These are phyloP conservation scores for Watsonalla cultraria DNA, from an alignment of 2,888 invertebrate species.

Conservation along the genomic window DNA sequence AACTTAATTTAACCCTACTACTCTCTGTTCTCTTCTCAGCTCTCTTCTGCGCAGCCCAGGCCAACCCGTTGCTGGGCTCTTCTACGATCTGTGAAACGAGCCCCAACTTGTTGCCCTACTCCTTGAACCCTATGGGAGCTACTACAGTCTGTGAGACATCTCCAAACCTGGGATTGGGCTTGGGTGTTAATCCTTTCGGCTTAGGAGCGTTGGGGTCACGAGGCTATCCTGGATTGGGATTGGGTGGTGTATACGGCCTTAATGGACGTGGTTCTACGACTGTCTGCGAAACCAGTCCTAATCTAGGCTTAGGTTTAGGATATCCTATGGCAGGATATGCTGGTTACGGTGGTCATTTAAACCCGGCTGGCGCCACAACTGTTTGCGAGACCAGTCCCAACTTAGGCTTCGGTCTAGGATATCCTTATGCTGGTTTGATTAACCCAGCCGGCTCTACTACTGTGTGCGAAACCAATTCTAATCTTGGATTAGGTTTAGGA, in stretches of 20 bases:
- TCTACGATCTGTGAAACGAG: slow-evolving; percentile 36
- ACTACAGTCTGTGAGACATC: slow-evolving; percentile 8
- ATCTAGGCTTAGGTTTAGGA: slow-evolving; percentile 5
- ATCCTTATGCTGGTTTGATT: background rate
- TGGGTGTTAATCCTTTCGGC: background rate
- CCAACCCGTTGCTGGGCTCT: slow-evolving; percentile 39
- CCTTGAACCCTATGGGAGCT: background rate
- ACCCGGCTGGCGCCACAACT: slow-evolving; percentile 3
- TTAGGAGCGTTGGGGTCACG: background rate
- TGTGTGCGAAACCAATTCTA: slow-evolving; percentile 19
- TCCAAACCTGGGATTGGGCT: background rate
- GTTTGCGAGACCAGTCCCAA: slow-evolving; percentile 13
- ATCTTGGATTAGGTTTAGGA: slow-evolving; percentile 8
- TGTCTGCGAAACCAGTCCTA: slow-evolving; percentile 17
- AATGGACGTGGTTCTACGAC: slow-evolving; percentile 7
- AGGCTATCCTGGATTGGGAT: background rate
- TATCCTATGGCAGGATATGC: background rate
- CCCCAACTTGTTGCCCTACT: slow-evolving; percentile 17
- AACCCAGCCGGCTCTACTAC: slow-evolving; percentile 9
- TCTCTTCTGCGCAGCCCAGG: slow-evolving; percentile 35
- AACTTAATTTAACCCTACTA: background rate
- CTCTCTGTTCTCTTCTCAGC: slow-evolving; percentile 22
- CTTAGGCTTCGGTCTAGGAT: background rate
- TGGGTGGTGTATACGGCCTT: slow-evolving; percentile 1
- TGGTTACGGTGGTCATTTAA: background rate